phyloP scores from a whole-genome alignment of 2,888 invertebrate species.

The Melipona bicolor region DNA sequence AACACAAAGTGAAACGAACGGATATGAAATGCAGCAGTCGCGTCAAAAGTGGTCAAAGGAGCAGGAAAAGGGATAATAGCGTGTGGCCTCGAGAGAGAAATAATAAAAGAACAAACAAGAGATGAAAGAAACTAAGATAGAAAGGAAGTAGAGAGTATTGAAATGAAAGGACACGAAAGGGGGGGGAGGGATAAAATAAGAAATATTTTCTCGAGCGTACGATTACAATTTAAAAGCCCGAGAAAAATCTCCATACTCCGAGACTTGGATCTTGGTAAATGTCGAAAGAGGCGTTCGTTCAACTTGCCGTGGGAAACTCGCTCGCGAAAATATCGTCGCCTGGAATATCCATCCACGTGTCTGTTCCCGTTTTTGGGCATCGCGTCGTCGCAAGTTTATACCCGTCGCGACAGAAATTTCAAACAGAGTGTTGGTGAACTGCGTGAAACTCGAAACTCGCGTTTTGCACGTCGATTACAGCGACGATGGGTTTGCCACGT shows the following conservation, averaged over 20 bases:
- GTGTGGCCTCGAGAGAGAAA: neutral
- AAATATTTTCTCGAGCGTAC: neutral
- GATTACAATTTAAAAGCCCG: too few relatives aligned
- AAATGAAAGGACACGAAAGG: neutral
- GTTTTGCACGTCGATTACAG: neutral
- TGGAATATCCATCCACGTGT: neutral
- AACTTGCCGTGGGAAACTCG: neutral
- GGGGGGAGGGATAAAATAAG: neutral
- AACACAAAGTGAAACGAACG: neutral
- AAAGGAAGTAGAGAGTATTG: neutral
- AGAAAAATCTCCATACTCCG: neutral
- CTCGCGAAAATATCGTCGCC: slow-evolving; percentile 4
- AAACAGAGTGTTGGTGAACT: too few relatives aligned
- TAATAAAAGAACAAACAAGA: neutral
- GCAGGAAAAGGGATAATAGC: neutral
- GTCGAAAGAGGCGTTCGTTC: neutral
- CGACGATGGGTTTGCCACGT: neutral
- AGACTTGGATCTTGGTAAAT: neutral
- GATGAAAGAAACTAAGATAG: neutral
- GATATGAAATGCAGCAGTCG: neutral
- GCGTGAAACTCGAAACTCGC: neutral
- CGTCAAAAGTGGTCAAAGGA: neutral
- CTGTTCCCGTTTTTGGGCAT: neutral
- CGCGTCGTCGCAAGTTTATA: neutral
- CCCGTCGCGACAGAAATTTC: slow-evolving; percentile 14